Base-by-base conservation (phyloP, 2,797 vertebrate species). In the Allobates femoralis region DNA sequence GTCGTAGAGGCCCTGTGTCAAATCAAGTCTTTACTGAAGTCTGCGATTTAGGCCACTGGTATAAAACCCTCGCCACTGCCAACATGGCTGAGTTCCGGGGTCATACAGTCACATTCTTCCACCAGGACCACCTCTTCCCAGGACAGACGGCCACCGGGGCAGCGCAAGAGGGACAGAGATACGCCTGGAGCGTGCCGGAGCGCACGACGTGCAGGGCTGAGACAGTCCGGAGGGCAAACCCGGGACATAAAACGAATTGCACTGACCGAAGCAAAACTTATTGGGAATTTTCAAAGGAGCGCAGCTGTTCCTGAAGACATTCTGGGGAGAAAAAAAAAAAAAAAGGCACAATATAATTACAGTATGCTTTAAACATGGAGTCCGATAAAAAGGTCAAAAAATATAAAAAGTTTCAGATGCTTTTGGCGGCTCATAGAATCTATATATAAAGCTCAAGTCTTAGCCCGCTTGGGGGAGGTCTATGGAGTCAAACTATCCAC, bases 201-300 rank as follows among this genome's bases (percentile, higher is more conserved):
- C 28, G 8, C 92, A 93, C 79, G 90, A 85, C 46, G 89, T 89
- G 83, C 91, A 93, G 41, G 91, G 85, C 56, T 85, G 50, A 0
- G 84, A 11, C 0, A 62, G 28, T n/a, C n/a, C 4, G 0, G 71
- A 16, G 0, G 50, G 88, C 0, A 50, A 66, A 41, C 89, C 66
- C 0, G 90, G 91, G 1, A 92, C 16, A 15, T 90, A 93, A 86
- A 91, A 83, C 0, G 92, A 92, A 34, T 91, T 79, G 77, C 92
- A 91, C 34, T 30, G 90, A 5, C 91, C 92, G 3, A 91, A 92
- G 87, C 92, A 92, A 46, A 93, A 90, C 23, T 78, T 90, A 56
- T 91, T 92, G 0, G 55, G 89, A 53, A 93, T 11, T 2, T 21
- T 87, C 15, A 67, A 0, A 0, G 89, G 14, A 0, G 53, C 75